These are phyloP conservation scores for Pararge aegeria DNA, from an alignment of 1,140 invertebrate species.

Conservation along the genomic window DNA sequence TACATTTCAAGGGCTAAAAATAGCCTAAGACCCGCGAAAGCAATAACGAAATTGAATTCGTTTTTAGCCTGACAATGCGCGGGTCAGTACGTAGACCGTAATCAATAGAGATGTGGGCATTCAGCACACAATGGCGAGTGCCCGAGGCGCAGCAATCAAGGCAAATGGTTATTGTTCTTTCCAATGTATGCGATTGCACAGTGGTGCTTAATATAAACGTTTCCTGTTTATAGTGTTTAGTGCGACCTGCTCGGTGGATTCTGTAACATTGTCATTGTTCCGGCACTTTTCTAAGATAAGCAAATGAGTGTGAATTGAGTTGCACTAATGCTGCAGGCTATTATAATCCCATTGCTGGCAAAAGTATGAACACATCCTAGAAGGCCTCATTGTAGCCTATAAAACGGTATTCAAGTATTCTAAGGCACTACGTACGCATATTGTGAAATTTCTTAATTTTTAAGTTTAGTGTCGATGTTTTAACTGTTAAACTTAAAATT, in stretches of 20 bases:
- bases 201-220: slow-evolving; percentile 43
- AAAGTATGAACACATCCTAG: no score
- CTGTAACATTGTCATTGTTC: slow-evolving; percentile 11
- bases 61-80: slow-evolving; percentile 12
- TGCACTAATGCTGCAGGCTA: neutral
- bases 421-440: no score
- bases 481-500: no score
- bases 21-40: neutral
- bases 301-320: neutral
- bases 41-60: slow-evolving; percentile 29
- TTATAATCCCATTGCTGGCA: no score
- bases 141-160: slow-evolving; percentile 41
- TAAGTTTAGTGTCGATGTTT: no score
- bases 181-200: slow-evolving; percentile 42
- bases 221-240: slow-evolving; percentile 35
- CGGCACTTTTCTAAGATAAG: slow-evolving; percentile 11
- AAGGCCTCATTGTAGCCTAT: no score
- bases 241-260: slow-evolving; percentile 8
- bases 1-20: neutral
- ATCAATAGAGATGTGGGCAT: slow-evolving; percentile 43
- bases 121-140: slow-evolving; percentile 35
- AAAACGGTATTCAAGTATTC: no score
- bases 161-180: slow-evolving; percentile 56
- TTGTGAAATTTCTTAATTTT: no score
- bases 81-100: slow-evolving; percentile 30